Evolutionary conservation across 1,140 invertebrate species (phyloP).

Genomic region (Drosophila trapezifrons): DNA sequence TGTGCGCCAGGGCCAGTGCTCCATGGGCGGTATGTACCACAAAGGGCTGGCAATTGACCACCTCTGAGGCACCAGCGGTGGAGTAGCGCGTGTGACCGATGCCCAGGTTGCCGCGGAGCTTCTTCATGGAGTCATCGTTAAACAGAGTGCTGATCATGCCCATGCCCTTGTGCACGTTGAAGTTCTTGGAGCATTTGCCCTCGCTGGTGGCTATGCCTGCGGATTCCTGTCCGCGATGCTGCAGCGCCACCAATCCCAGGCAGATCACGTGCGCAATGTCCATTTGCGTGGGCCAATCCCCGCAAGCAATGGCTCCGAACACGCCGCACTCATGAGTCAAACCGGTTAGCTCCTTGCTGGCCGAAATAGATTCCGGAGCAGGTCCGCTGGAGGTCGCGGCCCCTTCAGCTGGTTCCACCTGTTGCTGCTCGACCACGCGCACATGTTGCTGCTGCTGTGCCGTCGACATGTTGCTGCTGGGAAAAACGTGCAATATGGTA

Average conservation of each 20-base stretch:
- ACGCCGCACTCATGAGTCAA: conserved; percentile 97
- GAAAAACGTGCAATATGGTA: conserved; percentile 8
- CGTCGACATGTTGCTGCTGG: conserved; percentile 61
- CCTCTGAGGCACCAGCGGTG: conserved; percentile 95
- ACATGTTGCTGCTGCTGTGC: conserved; percentile 50
- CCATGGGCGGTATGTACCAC: conserved; percentile 98
- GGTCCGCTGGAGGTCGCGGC: conserved; percentile 27
- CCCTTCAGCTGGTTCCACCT: conserved; percentile 55
- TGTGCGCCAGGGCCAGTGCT: conserved; percentile 96
- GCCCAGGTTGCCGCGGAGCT: conserved; percentile 95
- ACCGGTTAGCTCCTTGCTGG: conserved; percentile 85
- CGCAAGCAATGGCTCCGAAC: conserved; percentile 95
- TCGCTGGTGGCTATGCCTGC: conserved; percentile 98
- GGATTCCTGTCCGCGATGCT: conserved; percentile 98
- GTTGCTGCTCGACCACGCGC: conserved; percentile 55
- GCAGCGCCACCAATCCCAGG: conserved; percentile 95
- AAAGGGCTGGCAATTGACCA: conserved; percentile 98
- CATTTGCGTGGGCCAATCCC: conserved; percentile 92
- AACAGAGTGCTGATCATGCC: conserved; percentile 97
- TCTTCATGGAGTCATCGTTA: conserved; percentile 94
- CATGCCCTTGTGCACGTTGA: conserved; percentile 95
- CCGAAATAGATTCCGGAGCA: conserved; percentile 51
- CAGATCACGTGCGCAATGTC: conserved; percentile 92
- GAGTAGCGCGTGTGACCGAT: conserved; percentile 99
- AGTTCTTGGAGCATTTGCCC: conserved; percentile 90